Evolutionary conservation across 1,140 invertebrate genomes (phyloP).

Genomic region (Coenobita brevimanus): DNA sequence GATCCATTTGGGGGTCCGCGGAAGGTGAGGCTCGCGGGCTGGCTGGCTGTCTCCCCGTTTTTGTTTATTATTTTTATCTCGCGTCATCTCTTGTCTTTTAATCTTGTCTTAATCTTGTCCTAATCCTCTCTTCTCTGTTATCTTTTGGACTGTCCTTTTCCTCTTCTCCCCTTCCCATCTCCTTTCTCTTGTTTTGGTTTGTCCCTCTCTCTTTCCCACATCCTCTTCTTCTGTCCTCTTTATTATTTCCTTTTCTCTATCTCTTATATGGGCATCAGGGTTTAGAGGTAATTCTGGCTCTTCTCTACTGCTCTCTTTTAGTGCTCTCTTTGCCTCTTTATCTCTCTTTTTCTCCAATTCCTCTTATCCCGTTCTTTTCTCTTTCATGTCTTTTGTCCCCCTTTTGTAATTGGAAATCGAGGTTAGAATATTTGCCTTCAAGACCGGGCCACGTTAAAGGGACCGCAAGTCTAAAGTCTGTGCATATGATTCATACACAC

Average conservation of each 20-base stretch:
- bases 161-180: neutral
- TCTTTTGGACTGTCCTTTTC: neutral
- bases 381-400: neutral
- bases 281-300: no score
- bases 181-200: neutral
- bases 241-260: no score
- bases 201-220: neutral
- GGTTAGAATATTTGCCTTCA: neutral
- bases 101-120: neutral
- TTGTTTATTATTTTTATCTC: neutral
- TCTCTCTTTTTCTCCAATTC: neutral
- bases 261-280: no score
- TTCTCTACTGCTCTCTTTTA: no score
- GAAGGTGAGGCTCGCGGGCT: neutral
- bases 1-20: neutral
- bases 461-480: no score
- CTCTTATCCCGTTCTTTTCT: neutral
- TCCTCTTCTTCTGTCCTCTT: no score
- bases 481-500: no score
- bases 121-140: neutral
- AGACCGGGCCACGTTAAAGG: no score
- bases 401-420: neutral
- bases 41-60: neutral
- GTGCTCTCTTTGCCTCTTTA: no score
- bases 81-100: neutral